Base-by-base conservation (phyloP, 2,113 vertebrate species). In the Lampris incognitus region DNA sequence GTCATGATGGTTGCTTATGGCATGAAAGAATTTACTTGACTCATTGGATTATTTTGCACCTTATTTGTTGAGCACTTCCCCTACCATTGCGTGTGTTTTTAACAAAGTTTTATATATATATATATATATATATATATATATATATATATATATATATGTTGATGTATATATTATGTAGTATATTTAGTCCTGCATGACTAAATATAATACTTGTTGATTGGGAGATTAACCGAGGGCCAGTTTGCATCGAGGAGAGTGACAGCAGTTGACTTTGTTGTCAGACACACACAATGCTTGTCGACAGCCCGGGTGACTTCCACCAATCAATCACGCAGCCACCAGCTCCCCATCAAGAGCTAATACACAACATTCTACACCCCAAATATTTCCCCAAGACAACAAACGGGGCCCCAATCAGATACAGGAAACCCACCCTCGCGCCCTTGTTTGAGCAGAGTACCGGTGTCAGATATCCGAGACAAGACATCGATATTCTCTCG, bases 291-390 rank as follows among this genome's bases (percentile, higher is more conserved):
- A 88, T 88, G 0, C 73, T 84, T 83, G 85, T 71, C 88, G 84
- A 88, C 84, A 86, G 66, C 72, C 58, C 52, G 77, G 81, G 85
- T 64, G 71, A n/a, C 66, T 76, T 41, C 83, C 85, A 80, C 52
- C 8, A 24, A 67, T 76, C 78, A 82, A 66, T 79, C 71, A 66
- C 55, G 67, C 61, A 75, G 51, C 50, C 58, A 56, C 50, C 49
- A 3, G 44, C 73, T 76, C 65, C 70, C 79, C 77, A 78, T 73
- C 69, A 79, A 40, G 55, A 10, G 8, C 69, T 75, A 78, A 59
- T 86, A 90, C 85, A 91, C 86, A 90, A 67, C 85, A 83, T 89
- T 89, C 76, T 63, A 76, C 41, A 41, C 73, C 65, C 62, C 60
- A 72, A 40, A 50, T 5, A 73, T 72, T 67, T 75, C 42, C 59